Evolutionary conservation across 2,797 vertebrate genomes (phyloP), one percentile per base, ranked within the genome.

Genomic region (Onychomys arenicola): DNA sequence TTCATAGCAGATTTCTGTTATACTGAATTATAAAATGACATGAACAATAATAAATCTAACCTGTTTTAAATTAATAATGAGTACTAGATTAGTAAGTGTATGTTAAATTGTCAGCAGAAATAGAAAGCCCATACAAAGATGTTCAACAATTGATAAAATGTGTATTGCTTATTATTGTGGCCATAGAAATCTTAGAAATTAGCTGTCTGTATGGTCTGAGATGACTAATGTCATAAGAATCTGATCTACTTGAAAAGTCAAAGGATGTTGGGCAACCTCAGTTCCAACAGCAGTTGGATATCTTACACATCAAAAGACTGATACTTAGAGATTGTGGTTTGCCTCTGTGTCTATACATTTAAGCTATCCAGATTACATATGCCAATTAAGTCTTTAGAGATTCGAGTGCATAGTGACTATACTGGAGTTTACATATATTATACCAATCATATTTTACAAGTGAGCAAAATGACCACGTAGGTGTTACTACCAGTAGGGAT

Each of bases 171-270:
- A 87, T 40, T 92, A 65, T 21, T 5, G 46, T 67, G 27, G 89
- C 61, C 34, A 55, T 61, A 77, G n/a, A 93, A 92, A 88, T 92
- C n/a, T 91, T 84, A 90, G 59, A 94, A 96, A 93, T 93, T 86
- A 90, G 14, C 81, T 19, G 25, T 76, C 34, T 71, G 0, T 78
- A 86, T 78, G 46, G 27, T 94, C 32, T 93, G 93, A 90, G 34
- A 87, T 57, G 80, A 87, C 23, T 73, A 23, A 93, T 90, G 16
- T 37, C 16, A 71, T 37, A 78, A 40, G 61, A 93, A 91, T 76
- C 2, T 81, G 52, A 95, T 95, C 10, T 6, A 95, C n/a, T 87
- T 95, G 76, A 94, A 95, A 96, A 93, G 46, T 85, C 57, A 89
- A 14, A 52, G 52, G 1, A 67, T 87, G 5, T 78, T 89, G 59